Conservation (phyloP, 2,113 vertebrate genomes). For the Python bivittatus region DNA sequence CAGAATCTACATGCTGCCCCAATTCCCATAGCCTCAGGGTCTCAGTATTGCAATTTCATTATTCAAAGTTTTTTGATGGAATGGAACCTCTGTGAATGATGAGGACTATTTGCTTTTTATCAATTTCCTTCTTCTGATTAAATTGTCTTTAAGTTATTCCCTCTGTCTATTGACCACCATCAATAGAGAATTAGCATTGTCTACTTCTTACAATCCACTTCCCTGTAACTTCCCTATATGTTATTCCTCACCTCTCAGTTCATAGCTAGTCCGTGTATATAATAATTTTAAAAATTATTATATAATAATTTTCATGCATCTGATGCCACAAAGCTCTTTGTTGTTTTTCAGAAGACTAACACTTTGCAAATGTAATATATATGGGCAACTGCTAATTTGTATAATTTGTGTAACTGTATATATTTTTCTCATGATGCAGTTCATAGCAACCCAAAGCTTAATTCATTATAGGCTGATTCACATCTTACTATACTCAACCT, state of each 20-base stretch:
- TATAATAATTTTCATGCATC: too few species aligned
- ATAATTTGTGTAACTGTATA: neutral
- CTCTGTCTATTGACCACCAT: neutral
- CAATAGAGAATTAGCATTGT: neutral
- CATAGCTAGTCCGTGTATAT: too few species aligned
- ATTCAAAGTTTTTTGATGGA: neutral
- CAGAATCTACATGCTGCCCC: neutral
- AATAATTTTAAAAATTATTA: too few species aligned
- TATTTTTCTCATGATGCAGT: too few species aligned
- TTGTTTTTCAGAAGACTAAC: neutral
- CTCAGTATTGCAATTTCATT: neutral
- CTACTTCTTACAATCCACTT: neutral
- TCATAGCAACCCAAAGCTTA: too few species aligned
- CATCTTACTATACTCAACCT: too few species aligned
- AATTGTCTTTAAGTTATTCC: too few species aligned
- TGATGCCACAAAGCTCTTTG: too few species aligned
- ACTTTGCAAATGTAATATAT: neutral
- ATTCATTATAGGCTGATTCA: too few species aligned
- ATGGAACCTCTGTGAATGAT: neutral
- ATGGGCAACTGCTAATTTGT: neutral
- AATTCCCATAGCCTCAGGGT: neutral
- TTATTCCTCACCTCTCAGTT: neutral
- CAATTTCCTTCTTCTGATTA: too few species aligned
- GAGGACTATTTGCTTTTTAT: neutral
- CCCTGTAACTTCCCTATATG: neutral